Conservation (phyloP, 1,140 invertebrate species). For the Adelges cooleyi region DNA sequence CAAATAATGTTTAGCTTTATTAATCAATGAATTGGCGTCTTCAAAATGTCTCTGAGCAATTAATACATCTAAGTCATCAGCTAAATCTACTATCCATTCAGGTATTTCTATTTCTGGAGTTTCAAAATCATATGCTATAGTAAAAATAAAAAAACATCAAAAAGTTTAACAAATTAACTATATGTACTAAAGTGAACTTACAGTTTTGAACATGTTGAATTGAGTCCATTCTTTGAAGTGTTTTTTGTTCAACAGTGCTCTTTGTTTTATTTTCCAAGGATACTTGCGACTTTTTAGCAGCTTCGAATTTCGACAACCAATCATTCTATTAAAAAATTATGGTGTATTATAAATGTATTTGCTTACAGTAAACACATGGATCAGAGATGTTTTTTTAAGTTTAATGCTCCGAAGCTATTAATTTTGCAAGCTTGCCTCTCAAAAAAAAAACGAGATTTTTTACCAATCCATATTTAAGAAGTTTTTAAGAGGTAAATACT, state of each 20-base stretch:
- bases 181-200: background rate
- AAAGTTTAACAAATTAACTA: too few species aligned
- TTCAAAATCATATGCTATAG: slow-evolving; percentile 41
- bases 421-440: too few species aligned
- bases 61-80: slow-evolving; percentile 90
- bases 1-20: slow-evolving; percentile 53
- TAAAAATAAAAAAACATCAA: slow-evolving; percentile 25
- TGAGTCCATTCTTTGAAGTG: slow-evolving; percentile 34
- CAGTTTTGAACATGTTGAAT: slow-evolving; percentile 11
- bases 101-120: slow-evolving; percentile 42
- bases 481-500: too few species aligned
- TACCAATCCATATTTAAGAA: too few species aligned
- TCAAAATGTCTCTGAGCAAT: slow-evolving; percentile 97
- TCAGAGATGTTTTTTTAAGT: too few species aligned
- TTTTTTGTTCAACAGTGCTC: slow-evolving; percentile 37
- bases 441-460: too few species aligned
- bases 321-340: slow-evolving; percentile 54
- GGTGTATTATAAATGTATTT: too few species aligned
- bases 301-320: slow-evolving; percentile 88
- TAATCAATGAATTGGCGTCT: slow-evolving; percentile 77
- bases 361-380: too few species aligned
- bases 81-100: slow-evolving; percentile 83
- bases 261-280: slow-evolving; percentile 51
- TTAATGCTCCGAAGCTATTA: too few species aligned
- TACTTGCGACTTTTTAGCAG: slow-evolving; percentile 74